Evolutionary conservation across 2,113 vertebrate genomes (phyloP).

Genomic region (Thamnaconus septentrionalis): DNA sequence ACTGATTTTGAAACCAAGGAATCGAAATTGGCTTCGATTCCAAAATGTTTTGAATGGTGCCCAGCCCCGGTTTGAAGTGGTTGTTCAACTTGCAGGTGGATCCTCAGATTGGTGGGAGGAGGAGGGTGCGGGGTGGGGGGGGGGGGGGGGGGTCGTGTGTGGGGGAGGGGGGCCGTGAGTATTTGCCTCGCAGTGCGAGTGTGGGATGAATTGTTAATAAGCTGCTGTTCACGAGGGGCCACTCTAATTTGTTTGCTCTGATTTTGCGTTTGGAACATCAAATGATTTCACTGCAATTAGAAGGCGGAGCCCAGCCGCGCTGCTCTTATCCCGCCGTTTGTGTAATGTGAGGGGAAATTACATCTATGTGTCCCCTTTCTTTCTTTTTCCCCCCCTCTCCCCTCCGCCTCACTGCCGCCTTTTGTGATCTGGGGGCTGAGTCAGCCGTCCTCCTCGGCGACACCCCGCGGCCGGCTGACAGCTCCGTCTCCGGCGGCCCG

Average conservation of each 20-base stretch:
- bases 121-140: no score
- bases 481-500: slow-evolving; percentile 15
- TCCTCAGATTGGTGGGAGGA: neutral
- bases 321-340: slow-evolving; percentile 18
- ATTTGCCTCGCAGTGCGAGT: slow-evolving; percentile 7
- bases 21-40: no score
- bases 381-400: neutral
- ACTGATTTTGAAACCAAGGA: no score
- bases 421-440: slow-evolving; percentile 4
- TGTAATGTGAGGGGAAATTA: slow-evolving; percentile 20
- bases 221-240: neutral
- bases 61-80: no score
- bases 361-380: slow-evolving; percentile 22
- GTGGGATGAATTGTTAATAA: slow-evolving; percentile 20
- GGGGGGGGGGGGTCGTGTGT: neutral
- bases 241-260: slow-evolving; percentile 18
- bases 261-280: slow-evolving; percentile 22
- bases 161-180: neutral
- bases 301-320: neutral
- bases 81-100: neutral
- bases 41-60: no score
- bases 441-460: slow-evolving; percentile 30
- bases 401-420: no score
- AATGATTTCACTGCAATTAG: slow-evolving; percentile 32
- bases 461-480: slow-evolving; percentile 26